Evolutionary conservation across 2,888 invertebrate genomes (phyloP).

Genomic region (Rotaria macrura): DNA sequence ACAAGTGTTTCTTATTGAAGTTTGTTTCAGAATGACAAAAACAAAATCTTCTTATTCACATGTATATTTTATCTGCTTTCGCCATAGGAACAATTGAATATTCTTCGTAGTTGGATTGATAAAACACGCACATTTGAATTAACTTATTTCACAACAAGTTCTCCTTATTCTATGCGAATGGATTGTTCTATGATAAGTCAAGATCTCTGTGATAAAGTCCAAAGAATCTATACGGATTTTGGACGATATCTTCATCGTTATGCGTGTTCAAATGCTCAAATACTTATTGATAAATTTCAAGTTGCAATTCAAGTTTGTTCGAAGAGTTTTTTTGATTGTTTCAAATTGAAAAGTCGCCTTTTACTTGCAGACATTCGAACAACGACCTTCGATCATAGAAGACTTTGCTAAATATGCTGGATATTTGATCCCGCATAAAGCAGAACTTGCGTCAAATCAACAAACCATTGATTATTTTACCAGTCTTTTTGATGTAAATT

Average conservation of each 20-base stretch:
- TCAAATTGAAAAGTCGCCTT: background rate
- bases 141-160: background rate
- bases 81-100: background rate
- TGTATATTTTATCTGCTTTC: background rate
- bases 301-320: background rate
- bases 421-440: constrained; percentile 43
- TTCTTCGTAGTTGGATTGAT: constrained; percentile 13
- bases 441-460: constrained; percentile 42
- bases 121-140: constrained; percentile 21
- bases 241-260: background rate
- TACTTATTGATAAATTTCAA: constrained; percentile 18
- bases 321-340: background rate
- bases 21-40: constrained; percentile 34
- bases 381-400: constrained; percentile 41
- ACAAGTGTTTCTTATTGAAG: constrained; percentile 47
- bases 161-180: background rate
- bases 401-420: constrained; percentile 46
- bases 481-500: constrained; percentile 45
- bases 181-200: background rate
- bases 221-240: background rate
- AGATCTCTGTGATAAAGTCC: background rate
- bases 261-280: background rate
- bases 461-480: constrained; percentile 46
- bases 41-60: background rate
- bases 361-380: constrained; percentile 41